Evolutionary conservation across 1,140 invertebrate genomes (phyloP).

Genomic region (Amyelois transitella): DNA sequence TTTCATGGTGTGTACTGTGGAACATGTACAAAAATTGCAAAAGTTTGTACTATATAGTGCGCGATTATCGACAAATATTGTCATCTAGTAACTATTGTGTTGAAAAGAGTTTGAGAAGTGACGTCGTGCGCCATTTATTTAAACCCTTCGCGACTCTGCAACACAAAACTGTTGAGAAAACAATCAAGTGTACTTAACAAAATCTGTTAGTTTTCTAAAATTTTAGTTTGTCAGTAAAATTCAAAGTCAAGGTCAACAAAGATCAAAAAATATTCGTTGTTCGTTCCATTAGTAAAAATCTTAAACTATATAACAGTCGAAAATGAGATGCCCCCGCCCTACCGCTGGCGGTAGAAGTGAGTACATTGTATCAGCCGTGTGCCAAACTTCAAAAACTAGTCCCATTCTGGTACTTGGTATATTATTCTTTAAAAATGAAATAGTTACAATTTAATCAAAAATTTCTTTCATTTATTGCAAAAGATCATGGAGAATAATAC

Average conservation of each 20-base stretch:
- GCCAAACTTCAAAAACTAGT: constrained; percentile 40
- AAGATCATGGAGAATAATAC: no score
- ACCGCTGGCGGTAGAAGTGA: constrained; percentile 18
- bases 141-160: constrained; percentile 3
- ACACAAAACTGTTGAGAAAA: constrained; percentile 20
- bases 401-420: background rate
- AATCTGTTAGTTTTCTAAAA: constrained; percentile 14
- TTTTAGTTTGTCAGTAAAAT: constrained; percentile 49
- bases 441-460: no score
- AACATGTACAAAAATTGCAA: constrained; percentile 44
- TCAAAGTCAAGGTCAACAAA: constrained; percentile 25
- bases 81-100: constrained; percentile 8
- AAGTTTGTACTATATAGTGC: constrained; percentile 65
- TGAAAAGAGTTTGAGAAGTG: background rate
- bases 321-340: constrained; percentile 27
- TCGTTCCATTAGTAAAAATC: constrained; percentile 25
- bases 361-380: constrained; percentile 24
- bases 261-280: constrained; percentile 23
- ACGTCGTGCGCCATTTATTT: background rate
- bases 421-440: no score
- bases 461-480: no score
- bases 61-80: constrained; percentile 37
- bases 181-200: constrained; percentile 9
- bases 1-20: constrained; percentile 22
- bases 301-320: constrained; percentile 17